Percentiles rank a stretch among this genome's conserved stretches.
These are phyloP conservation scores for Chascanopsetta lugubris DNA, from an alignment of 2,113 vertebrate species.

Conservation along the genomic window DNA sequence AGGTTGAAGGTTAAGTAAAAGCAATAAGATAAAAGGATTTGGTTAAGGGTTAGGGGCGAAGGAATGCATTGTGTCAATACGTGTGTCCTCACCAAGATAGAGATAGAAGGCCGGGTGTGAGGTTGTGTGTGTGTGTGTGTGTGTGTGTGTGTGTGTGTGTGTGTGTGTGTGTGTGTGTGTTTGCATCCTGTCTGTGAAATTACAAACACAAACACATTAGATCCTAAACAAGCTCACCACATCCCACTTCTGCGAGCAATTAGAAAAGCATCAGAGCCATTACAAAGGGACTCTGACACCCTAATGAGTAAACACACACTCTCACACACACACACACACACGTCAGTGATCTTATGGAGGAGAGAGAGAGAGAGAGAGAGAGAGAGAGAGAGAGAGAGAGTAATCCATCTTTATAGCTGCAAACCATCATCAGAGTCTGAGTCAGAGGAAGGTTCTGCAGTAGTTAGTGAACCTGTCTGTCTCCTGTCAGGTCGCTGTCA, in stretches of 20 bases:
- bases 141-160: slow-evolving; percentile 43
- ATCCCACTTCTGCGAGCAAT: slow-evolving; percentile 70
- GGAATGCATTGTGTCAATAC: too few relatives aligned
- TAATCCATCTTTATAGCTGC: slow-evolving; percentile 32
- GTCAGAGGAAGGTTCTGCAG: slow-evolving; percentile 48
- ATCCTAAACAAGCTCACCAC: slow-evolving; percentile 69
- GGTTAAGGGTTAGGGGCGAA: too few relatives aligned
- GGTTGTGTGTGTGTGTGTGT: slow-evolving; percentile 36
- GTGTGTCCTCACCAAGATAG: too few relatives aligned
- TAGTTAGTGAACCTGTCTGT: slow-evolving; percentile 79
- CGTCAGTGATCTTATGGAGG: slow-evolving; percentile 42
- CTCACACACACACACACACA: slow-evolving; percentile 27
- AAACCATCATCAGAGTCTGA: slow-evolving; percentile 31
- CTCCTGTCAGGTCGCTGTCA: slow-evolving; percentile 76
- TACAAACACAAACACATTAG: slow-evolving; percentile 70
- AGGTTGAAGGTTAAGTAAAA: too few relatives aligned
- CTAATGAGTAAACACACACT: slow-evolving; percentile 53
- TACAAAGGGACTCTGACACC: slow-evolving; percentile 55
- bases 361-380: slow-evolving; percentile 1
- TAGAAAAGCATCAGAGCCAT: slow-evolving; percentile 62
- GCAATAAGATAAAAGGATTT: too few relatives aligned
- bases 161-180: slow-evolving; percentile 46
- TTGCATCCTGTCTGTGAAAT: slow-evolving; percentile 64
- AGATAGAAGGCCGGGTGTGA: slow-evolving; percentile 12
- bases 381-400: slow-evolving; percentile 2